phyloP scores from a whole-genome alignment of 2,888 invertebrate species.

The Hecatera dysodea region DNA sequence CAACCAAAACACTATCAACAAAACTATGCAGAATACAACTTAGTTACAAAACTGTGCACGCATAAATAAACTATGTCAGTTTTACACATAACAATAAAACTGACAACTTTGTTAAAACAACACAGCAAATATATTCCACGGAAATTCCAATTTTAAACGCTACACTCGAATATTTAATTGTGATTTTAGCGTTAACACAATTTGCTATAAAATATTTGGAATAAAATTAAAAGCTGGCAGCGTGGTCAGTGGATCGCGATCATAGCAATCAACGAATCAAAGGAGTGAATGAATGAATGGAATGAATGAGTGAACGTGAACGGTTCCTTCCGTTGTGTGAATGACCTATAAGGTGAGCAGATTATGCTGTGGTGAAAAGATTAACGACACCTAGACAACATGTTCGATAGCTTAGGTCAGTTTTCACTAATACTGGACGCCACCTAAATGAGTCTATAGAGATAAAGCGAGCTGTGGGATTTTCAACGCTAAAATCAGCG shows the following conservation, averaged over 20 bases:
- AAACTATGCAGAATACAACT: conserved; percentile 28
- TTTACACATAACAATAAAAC: conserved; percentile 34
- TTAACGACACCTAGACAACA: neutral
- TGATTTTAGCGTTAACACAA: conserved; percentile 51
- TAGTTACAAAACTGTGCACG: conserved; percentile 34
- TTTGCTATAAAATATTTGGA: conserved; percentile 54
- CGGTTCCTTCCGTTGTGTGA: neutral
- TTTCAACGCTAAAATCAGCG: neutral
- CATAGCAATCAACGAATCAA: conserved; percentile 73
- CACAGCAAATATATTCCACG: conserved; percentile 27
- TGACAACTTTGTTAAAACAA: conserved; percentile 33
- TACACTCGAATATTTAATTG: conserved; percentile 38
- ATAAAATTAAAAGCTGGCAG: conserved; percentile 55
- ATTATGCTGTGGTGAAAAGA: neutral
- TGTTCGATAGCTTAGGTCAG: neutral
- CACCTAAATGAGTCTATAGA: neutral
- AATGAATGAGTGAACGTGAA: conserved; percentile 47
- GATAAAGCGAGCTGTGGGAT: neutral
- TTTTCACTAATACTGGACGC: neutral
- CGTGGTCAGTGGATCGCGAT: conserved; percentile 51
- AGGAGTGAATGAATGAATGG: conserved; percentile 66
- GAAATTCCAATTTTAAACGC: conserved; percentile 39
- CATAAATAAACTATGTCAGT: conserved; percentile 29
- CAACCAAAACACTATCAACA: conserved; percentile 5
- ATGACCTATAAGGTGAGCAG: neutral